A percentile compares a stretch with the other conserved stretches of the same genome.
Evolutionary conservation across 2,113 vertebrate genomes (phyloP).

Genomic region (Apaloderma vittatum): DNA sequence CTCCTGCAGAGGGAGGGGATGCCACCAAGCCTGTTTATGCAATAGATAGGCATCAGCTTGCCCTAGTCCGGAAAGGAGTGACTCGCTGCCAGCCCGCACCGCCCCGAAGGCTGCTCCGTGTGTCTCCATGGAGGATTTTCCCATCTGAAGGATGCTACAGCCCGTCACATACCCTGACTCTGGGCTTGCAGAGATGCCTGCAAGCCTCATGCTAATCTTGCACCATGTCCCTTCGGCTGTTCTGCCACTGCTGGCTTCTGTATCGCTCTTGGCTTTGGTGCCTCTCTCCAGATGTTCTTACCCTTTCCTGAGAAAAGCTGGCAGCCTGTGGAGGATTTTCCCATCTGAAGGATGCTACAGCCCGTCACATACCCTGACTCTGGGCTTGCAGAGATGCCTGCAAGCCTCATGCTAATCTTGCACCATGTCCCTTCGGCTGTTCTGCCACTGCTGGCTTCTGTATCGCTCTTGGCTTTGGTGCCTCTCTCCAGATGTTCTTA

Average conservation of each 20-base stretch:
- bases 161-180: fast-evolving
- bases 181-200: neutral
- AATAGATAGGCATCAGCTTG: neutral
- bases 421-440: neutral
- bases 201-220: fast-evolving
- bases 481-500: neutral
- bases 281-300: neutral
- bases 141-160: neutral
- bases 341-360: neutral
- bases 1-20: neutral
- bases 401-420: fast-evolving
- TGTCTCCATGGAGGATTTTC: neutral
- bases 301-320: constrained; percentile 49
- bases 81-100: fast-evolving
- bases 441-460: fast-evolving
- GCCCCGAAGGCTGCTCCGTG: neutral
- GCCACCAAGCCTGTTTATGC: neutral
- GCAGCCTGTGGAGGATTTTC: neutral
- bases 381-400: neutral
- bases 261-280: neutral
- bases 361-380: fast-evolving
- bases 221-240: neutral
- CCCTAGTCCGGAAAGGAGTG: neutral
- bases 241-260: fast-evolving
- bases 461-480: neutral